Base-by-base conservation (phyloP, 2,888 invertebrate genomes). In the Cynaeus angustus region DNA sequence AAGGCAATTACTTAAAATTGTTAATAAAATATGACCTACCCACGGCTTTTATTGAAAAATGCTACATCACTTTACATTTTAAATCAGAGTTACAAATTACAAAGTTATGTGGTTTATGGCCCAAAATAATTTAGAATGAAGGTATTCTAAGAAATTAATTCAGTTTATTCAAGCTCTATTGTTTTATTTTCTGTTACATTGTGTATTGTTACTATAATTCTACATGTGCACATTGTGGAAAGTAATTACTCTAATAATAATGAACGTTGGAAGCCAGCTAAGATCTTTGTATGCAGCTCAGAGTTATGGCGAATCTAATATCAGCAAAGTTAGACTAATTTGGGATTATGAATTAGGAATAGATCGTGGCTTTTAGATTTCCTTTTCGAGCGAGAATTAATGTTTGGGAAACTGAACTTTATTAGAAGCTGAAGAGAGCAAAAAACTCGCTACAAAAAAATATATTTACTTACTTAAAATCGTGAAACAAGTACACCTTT, bases 141-240 rank as follows among this genome's bases (percentile, higher is more conserved):
- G 33, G 6, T 2, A 2, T n/a, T 6, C 33, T 50, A 50, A 50
- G 37, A 13, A 53, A 53, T 13, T 26, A 53, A 53, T 53, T 28
- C 9, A 9, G 26, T 53, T 53, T 10, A 33, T 50, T 21, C 48
- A 16, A 16, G 16, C 46, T 6, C 46, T 2, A 8, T 28, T 12
- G 30, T 50, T 10, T 50, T 50, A 28, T 28, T 50, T 50, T 28
- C 10, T 16, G n/a, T 9, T 14, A 16, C 16, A 16, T 16, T 46
- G 14, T 46, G 46, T 9, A 46, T 16, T 7, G 16, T 9, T 6
- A 9, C 13, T 13, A 46, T 52, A 55, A 55, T 21, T 38, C 55
- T 55, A 37, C 56, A 56, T 56, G 56, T 56, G 55, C 33, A 41
- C 43, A 43, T 43, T 56, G 41, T 56, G 26, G 13, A 43, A 56